A percentile compares a stretch with the other conserved stretches of the same genome.
phyloP scores from a whole-genome alignment of 2,797 vertebrate species.

The Etheostoma perlongum region DNA sequence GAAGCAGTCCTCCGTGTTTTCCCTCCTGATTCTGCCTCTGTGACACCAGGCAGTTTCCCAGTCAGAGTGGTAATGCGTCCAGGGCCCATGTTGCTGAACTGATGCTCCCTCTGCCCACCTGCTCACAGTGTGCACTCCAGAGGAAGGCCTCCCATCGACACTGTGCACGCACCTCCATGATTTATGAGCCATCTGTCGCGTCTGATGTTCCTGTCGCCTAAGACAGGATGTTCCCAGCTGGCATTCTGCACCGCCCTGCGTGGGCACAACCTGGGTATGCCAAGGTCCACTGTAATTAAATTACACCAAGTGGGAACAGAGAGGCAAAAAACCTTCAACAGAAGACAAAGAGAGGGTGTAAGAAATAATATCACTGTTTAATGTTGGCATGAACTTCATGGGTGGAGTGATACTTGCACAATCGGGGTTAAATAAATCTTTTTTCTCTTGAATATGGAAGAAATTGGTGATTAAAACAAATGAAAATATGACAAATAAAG shows the following conservation, averaged over 20 bases:
- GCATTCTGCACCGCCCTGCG: conserved; percentile 72
- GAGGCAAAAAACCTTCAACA: conserved; percentile 46
- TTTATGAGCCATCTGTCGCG: conserved; percentile 88
- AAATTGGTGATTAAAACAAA: neutral
- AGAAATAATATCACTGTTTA: conserved; percentile 38
- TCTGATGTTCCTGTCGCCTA: conserved; percentile 84
- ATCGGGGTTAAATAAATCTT: neutral
- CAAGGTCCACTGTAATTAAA: conserved; percentile 87
- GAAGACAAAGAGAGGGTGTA: conserved; percentile 23
- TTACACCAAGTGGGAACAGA: conserved; percentile 79
- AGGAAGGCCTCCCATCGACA: conserved; percentile 77
- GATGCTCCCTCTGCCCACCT: conserved; percentile 72
- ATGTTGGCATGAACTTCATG: neutral
- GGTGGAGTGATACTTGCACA: neutral
- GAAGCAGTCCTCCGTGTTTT: conserved; percentile 35
- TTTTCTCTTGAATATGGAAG: neutral
- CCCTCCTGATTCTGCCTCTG: conserved; percentile 35
- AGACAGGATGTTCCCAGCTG: conserved; percentile 85
- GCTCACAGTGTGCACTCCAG: conserved; percentile 76
- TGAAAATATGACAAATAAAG: neutral
- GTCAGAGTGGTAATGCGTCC: conserved; percentile 57
- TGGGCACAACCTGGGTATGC: conserved; percentile 78
- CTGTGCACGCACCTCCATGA: conserved; percentile 81
- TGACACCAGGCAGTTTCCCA: conserved; percentile 56
- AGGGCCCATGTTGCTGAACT: conserved; percentile 59